phyloP scores from a whole-genome alignment of 2,888 invertebrate species.

The Tholera decimalis region DNA sequence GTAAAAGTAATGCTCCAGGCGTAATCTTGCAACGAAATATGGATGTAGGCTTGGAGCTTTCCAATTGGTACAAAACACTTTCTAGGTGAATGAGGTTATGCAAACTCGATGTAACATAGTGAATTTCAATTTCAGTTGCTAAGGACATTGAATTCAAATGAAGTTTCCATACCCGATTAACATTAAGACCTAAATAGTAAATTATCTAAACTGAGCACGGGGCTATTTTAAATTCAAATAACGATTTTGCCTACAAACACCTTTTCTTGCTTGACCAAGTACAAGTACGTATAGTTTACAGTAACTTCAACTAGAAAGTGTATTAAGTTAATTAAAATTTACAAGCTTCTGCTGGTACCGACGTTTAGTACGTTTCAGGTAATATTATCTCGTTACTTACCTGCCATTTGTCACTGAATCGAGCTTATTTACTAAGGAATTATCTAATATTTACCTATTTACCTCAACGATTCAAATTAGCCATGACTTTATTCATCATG shows the following conservation, averaged over 20 bases:
- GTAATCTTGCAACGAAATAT: slow-evolving; percentile 84
- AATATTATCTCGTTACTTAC: slow-evolving; percentile 32
- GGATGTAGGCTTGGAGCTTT: slow-evolving; percentile 87
- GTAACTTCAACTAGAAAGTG: slow-evolving; percentile 57
- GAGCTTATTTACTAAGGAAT: slow-evolving; percentile 2
- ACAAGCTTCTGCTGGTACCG: slow-evolving; percentile 38
- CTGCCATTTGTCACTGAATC: slow-evolving; percentile 1
- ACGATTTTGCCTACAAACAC: slow-evolving; percentile 63
- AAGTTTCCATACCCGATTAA: slow-evolving; percentile 71
- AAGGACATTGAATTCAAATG: slow-evolving; percentile 80
- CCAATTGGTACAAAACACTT: slow-evolving; percentile 87
- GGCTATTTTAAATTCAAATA: slow-evolving; percentile 60
- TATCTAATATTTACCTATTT: slow-evolving; percentile 2
- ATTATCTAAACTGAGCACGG: slow-evolving; percentile 64
- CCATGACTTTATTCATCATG: background rate
- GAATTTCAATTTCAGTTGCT: slow-evolving; percentile 86
- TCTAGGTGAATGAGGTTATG: slow-evolving; percentile 87
- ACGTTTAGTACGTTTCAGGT: slow-evolving; percentile 34
- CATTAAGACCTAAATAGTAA: slow-evolving; percentile 67
- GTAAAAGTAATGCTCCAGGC: slow-evolving; percentile 88
- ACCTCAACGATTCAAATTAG: background rate
- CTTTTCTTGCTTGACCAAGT: slow-evolving; percentile 54
- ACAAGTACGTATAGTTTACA: slow-evolving; percentile 36
- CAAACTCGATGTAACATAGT: slow-evolving; percentile 86
- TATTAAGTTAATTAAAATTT: slow-evolving; percentile 54